Evolutionary conservation across 2,797 vertebrate genomes (phyloP), one percentile per base, ranked within the genome.

Genomic region (Parauchenoglanis ngamensis): DNA sequence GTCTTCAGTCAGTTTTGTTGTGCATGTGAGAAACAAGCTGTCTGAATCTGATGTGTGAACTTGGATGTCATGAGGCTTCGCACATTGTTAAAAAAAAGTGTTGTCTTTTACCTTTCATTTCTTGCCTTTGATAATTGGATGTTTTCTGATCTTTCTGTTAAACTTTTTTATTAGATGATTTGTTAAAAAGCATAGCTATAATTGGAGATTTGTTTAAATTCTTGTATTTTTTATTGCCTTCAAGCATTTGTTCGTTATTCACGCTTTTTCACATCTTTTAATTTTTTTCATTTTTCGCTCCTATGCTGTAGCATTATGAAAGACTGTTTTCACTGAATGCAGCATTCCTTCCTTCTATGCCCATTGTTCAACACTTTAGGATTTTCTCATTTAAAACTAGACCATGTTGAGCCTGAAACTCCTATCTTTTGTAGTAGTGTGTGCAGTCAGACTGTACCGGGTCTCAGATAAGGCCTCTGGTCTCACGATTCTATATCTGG

Each of bases 391-490:
- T 88, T 92, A 90, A 92, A 91, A 90, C 21, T 87, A 85, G 92
- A 93, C 63, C 4, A 70, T 19, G 85, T 72, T 88, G 89, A 87
- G 84, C 91, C 85, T 68, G 73, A 88, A 77, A 88, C n/a, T 57
- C 44, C 17, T 83, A 44, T 87, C 28, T 59, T 46, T 67, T 79
- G 28, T 93, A 95, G 94, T 92, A 86, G 89, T 92, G 63, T 93
- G 92, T 89, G 91, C 92, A 87, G 93, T 95, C 92, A 90, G 94
- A 89, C 92, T 93, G 63, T 95, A 94, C 65, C 87, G 77, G 49
- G 88, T 93, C 52, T 91, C 94, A 12, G 95, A 96, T 65, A 87
- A 91, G 49, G 86, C 83, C 0, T 92, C 77, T 94, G 84, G 67
- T 86, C 63, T 88, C 93, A 1, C 91, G 95, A 5, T 94, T 95